phyloP scores from a whole-genome alignment of 2,888 invertebrate species.

The Dicycla oo region DNA sequence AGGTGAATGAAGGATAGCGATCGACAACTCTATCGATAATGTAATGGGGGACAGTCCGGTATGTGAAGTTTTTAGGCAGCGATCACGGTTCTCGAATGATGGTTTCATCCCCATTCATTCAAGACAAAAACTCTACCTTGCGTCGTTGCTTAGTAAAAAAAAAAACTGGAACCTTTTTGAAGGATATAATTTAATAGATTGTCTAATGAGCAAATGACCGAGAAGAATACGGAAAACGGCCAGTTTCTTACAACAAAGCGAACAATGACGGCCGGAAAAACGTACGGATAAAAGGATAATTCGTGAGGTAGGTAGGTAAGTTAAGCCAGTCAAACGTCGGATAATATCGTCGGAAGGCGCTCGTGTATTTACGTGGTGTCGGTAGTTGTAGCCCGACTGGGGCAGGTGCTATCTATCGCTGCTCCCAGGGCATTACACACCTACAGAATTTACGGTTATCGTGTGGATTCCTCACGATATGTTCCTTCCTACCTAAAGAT shows the following conservation, averaged over 20 bases:
- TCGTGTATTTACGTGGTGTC: conserved; percentile 45
- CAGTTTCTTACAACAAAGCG: conserved; percentile 45
- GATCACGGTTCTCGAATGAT: background rate
- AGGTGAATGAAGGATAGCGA: background rate
- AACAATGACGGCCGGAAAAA: conserved; percentile 36
- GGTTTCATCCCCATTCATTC: background rate
- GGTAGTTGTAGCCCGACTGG: conserved; percentile 41
- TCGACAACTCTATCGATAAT: background rate
- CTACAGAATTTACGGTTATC: conserved; percentile 52
- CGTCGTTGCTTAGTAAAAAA: background rate
- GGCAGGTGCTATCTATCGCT: conserved; percentile 40
- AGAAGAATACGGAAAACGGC: conserved; percentile 33
- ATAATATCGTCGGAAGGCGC: conserved; percentile 33
- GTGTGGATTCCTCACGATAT: conserved; percentile 30
- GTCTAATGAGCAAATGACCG: conserved; percentile 32
- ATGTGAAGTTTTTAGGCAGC: background rate
- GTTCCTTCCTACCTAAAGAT: conserved; percentile 29
- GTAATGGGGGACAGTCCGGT: background rate
- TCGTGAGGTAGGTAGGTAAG: conserved; percentile 33
- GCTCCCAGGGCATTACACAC: conserved; percentile 48
- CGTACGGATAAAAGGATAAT: conserved; percentile 38
- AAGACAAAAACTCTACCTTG: background rate
- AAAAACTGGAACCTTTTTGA: conserved; percentile 1
- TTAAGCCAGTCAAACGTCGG: conserved; percentile 38
- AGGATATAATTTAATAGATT: conserved; percentile 21